These are phyloP conservation scores for Automeris io DNA, from an alignment of 2,888 invertebrate species.

Conservation along the genomic window DNA sequence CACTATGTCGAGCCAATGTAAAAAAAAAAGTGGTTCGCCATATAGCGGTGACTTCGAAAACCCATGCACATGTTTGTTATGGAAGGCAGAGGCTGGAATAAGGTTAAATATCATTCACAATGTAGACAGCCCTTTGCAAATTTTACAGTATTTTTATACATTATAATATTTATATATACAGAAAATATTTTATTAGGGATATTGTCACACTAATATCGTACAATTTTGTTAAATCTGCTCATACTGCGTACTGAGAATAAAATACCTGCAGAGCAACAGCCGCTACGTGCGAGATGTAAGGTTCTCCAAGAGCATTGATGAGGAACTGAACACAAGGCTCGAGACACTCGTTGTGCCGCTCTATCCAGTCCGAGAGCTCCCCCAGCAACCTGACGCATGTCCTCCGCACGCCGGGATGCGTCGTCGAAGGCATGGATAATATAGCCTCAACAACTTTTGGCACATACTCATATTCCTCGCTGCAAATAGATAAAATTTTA, in stretches of 20 bases:
- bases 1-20: too few species aligned
- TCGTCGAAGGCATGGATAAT: constrained; percentile 86
- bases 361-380: constrained; percentile 97
- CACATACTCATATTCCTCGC: constrained; percentile 93
- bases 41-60: too few species aligned
- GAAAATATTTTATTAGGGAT: too few species aligned
- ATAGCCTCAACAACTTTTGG: constrained; percentile 96
- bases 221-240: not conserved
- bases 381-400: constrained; percentile 93
- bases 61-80: too few species aligned
- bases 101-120: too few species aligned
- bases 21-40: too few species aligned
- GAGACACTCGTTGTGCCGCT: constrained; percentile 87
- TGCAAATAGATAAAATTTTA: constrained; percentile 38
- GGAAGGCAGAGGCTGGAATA: too few species aligned
- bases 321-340: constrained; percentile 88
- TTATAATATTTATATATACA: too few species aligned
- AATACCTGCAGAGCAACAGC: constrained; percentile 85
- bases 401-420: constrained; percentile 91
- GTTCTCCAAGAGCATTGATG: constrained; percentile 81
- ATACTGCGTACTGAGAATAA: not conserved
- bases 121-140: too few species aligned
- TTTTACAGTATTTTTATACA: too few species aligned
- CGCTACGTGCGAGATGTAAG: constrained; percentile 86
- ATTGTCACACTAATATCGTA: too few species aligned